Conservation (phyloP, 1,140 invertebrate species). For the Drosophila trapezifrons region DNA sequence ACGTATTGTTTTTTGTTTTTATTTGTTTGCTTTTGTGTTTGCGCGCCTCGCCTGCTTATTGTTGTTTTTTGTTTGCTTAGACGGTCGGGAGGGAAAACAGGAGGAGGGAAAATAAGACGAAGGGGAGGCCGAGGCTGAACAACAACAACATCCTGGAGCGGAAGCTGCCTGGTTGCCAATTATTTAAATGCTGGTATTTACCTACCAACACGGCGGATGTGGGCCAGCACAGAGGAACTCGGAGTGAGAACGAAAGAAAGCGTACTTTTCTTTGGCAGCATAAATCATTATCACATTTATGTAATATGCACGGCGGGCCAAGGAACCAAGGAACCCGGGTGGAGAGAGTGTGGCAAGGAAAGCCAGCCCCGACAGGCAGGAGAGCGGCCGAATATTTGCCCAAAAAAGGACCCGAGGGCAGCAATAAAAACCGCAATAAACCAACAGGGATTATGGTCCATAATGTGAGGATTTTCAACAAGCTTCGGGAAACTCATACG, state of each 20-base stretch:
- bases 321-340: constrained; percentile 8
- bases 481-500: constrained; percentile 42
- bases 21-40: constrained; percentile 71
- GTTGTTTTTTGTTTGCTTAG: constrained; percentile 71
- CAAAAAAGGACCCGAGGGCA: constrained; percentile 29
- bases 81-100: constrained; percentile 8
- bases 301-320: constrained; percentile 61
- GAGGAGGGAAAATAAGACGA: neutral
- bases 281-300: constrained; percentile 82
- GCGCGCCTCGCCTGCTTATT: constrained; percentile 44
- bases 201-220: constrained; percentile 73
- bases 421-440: constrained; percentile 82
- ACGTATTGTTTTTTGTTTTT: constrained; percentile 55
- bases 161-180: constrained; percentile 76
- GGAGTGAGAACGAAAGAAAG: constrained; percentile 7
- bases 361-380: constrained; percentile 25
- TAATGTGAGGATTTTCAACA: constrained; percentile 72
- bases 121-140: constrained; percentile 5
- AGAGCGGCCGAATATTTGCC: constrained; percentile 61
- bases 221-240: constrained; percentile 52
- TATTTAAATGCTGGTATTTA: constrained; percentile 83
- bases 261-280: constrained; percentile 45
- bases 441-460: constrained; percentile 76
- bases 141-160: constrained; percentile 58
- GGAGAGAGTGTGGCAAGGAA: constrained; percentile 2